phyloP scores from a whole-genome alignment of 2,797 vertebrate genomes.

The Astyanax mexicanus region DNA sequence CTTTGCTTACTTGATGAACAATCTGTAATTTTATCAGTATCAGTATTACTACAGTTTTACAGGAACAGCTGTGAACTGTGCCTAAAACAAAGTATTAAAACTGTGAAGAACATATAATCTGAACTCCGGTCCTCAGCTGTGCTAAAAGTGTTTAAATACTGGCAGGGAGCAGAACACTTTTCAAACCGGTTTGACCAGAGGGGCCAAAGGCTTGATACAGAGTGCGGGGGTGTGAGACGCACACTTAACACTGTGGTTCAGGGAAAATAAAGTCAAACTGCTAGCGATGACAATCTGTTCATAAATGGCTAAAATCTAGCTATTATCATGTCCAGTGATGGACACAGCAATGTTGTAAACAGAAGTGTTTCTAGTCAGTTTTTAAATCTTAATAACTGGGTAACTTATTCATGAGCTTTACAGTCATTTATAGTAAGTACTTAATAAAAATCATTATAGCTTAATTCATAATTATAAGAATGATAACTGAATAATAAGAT shows the following conservation, averaged over 20 bases:
- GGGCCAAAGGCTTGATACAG: constrained; percentile 50
- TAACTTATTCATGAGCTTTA: not conserved
- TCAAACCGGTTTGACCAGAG: constrained; percentile 64
- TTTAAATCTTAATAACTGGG: not conserved
- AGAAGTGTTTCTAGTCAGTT: too few species aligned
- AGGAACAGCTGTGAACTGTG: not conserved
- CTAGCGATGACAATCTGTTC: constrained; percentile 17
- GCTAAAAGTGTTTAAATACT: constrained; percentile 53
- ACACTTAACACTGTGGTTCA: constrained; percentile 37
- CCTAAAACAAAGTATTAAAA: constrained; percentile 15
- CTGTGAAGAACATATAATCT: constrained; percentile 5
- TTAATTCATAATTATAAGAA: too few species aligned
- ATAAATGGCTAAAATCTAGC: not conserved
- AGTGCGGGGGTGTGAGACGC: constrained; percentile 49
- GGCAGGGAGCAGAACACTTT: constrained; percentile 50
- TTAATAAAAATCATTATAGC: not conserved
- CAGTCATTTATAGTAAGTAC: not conserved
- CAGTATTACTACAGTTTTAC: not conserved
- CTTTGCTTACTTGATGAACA: not conserved
- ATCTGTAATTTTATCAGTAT: not conserved
- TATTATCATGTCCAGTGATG: not conserved
- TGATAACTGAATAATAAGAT: too few species aligned
- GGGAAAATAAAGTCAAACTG: constrained; percentile 46
- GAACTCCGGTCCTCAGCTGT: constrained; percentile 41
- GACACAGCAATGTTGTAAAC: too few species aligned